Base-by-base conservation (phyloP, 1,140 invertebrate genomes). In the Drosophila ananassae region DNA sequence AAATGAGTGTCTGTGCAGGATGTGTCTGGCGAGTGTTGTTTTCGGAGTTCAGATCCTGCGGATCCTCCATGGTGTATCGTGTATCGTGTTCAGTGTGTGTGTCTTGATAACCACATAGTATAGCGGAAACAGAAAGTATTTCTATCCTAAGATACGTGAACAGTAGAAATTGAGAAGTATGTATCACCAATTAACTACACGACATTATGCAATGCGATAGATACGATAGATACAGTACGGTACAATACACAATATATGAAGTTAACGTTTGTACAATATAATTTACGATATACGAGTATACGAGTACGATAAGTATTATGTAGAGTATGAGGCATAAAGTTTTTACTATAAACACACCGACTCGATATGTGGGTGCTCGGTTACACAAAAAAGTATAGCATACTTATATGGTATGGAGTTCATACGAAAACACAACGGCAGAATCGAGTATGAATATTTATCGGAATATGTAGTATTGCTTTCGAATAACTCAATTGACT, bases 381-480 rank as follows among this genome's bases (percentile, higher is more conserved):
- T 47, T 46, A 21, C 17, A 46, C 8, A 58, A 46, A 52, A 52
- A 79, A 58, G 67, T 48, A 21, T 44, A 69, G 73, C 73, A 80
- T 79, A 12, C 25, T 28, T 28, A 34, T 37, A 37, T 37, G 34
- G 34, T 37, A 37, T 37, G 66, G 44, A 73, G 56, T 68, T 64
- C 73, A 80, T 85, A 77, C 82, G 73, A 67, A 63, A 77, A 71
- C 50, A 79, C 47, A 71, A 71, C 72, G 37, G 30, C 39, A 60
- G 56, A 66, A 62, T 48, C 59, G 73, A 73, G 47, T 52, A 67
- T 73, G 53, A 37, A 12, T 44, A 44, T 44, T 44, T 39, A 53
- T 52, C 28, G 39, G 47, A 53, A 63, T 28, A 57, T 63, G 34
- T 61, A 67, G 68, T 57, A 22, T 72, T 73, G 44, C 54, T 60